Evolutionary conservation across 2,113 vertebrate genomes (phyloP).

Genomic region (Axis porcinus): DNA sequence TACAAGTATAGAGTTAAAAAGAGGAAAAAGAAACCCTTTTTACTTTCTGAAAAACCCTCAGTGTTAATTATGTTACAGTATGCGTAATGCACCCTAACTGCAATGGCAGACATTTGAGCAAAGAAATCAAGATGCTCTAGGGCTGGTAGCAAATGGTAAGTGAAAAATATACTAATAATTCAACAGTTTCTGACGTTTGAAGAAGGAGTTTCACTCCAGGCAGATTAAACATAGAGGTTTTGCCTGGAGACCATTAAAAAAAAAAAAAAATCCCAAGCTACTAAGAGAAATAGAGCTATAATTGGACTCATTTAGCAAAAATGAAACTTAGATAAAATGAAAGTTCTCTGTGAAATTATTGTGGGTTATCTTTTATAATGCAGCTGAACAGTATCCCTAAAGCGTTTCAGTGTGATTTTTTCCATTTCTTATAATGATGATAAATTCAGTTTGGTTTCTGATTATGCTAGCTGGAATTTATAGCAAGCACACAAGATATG

Average conservation of each 20-base stretch:
- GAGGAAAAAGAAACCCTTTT: neutral
- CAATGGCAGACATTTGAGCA: neutral
- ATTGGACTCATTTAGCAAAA: slow-evolving; percentile 11
- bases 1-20: neutral
- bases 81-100: neutral
- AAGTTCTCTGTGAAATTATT: neutral
- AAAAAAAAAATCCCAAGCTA: neutral
- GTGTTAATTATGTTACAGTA: neutral
- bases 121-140: neutral
- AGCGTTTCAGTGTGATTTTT: neutral
- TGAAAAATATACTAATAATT: neutral
- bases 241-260: neutral
- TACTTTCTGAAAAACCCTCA: neutral
- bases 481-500: neutral
- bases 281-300: neutral
- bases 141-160: neutral
- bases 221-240: neutral
- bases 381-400: neutral
- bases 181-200: neutral
- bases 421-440: neutral
- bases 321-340: slow-evolving; percentile 6
- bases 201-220: neutral
- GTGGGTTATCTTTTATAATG: neutral
- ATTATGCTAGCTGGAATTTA: neutral
- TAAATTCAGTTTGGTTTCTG: neutral